Base-by-base conservation (phyloP, 2,797 vertebrate genomes). In the Anolis apletophallus region DNA sequence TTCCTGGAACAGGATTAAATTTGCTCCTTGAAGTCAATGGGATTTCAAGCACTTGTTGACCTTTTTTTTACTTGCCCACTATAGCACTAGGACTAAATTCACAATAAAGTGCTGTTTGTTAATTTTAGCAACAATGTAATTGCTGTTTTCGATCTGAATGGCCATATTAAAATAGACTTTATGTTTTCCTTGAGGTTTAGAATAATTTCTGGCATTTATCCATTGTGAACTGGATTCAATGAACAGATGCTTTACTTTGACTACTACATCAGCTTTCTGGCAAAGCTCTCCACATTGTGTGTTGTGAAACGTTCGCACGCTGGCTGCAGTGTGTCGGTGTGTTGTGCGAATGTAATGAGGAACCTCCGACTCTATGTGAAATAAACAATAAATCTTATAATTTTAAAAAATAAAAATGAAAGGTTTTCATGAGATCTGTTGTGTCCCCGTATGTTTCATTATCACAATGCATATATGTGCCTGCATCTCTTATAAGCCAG, bases 91-190 rank as follows among this genome's bases (percentile, higher is more conserved):
- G 46, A 72, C 23, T 2, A 3, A 46, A 69, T 36, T 52, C 34
- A 36, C 36, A 32, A 79, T 72, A 54, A 32, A 26, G 14, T 46
- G 46, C 46, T 46, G n/a, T 52, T 55, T 23, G 84, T 92, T 71
- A 85, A 91, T 88, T 81, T 19, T 13, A 0, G 83, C 13, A 75
- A 40, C 87, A 79, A 7, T 1, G 12, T 54, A 81, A 61, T 8
- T 87, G 68, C 74, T 87, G 85, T 64, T 85, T 73, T 64, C 32
- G 73, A 71, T 29, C 85, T 89, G 90, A 80, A 14, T 85, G 72
- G 69, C 54, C 71, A 0, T 19, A 1, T 87, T 80, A 84, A 85
- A 86, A 32, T 19, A 34, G 55, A 68, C 23, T n/a, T n/a, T 82
- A 29, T 83, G 12, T 88, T 54, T 90, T 90, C 55, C 74, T 82